Evolutionary conservation across 1,140 invertebrate genomes (phyloP), one percentile per base, ranked within the genome.

Genomic region (Drosophila pseudoananassae): DNA sequence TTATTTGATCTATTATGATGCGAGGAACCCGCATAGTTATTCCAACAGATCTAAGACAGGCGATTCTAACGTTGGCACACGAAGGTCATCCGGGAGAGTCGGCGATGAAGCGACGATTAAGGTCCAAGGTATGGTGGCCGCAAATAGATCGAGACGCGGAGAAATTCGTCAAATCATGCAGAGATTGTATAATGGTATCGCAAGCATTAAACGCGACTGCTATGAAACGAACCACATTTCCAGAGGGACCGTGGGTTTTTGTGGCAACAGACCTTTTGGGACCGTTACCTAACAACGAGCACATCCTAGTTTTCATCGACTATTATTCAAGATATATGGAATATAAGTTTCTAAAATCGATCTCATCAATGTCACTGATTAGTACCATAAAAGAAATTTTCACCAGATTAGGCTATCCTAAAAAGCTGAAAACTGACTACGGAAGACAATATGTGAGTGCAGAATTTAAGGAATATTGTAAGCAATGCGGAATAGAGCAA

Each of bases 61-160:
- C 27, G 46, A 66, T 92, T 9, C 53, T 92, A n/a, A 45, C 61
- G 20, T 78, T 88, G 2, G 91, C 92, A 8, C 93, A 94, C 29
- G 80, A 92, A 74, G 92, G 90, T 6, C 94, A 94, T 74, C 90
- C 92, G 4, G 93, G 93, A 4, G 92, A 94, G 8, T 91, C 92
- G 0, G 89, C 81, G 0, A 94, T 94, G 93, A 95, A 94, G 79
- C 68, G 82, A 1, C 46, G 93, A 10, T 89, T 94, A 2, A 52
- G 93, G n/a, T 83, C 74, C 10, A 93, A 94, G 75, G 91, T 93
- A 4, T 94, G 92, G 92, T 94, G 93, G 93, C 91, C 90, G 9
- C 78, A 74, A 29, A 92, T 94, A 0, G 92, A 94, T 65, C 83
- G 83, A 55, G 92, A 93, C 10, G 91, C 90, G 0, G 92, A 93